Percentiles rank a stretch among this genome's conserved stretches.
These are phyloP conservation scores for Anodontia alba DNA, from an alignment of 2,888 invertebrate species.

Conservation along the genomic window DNA sequence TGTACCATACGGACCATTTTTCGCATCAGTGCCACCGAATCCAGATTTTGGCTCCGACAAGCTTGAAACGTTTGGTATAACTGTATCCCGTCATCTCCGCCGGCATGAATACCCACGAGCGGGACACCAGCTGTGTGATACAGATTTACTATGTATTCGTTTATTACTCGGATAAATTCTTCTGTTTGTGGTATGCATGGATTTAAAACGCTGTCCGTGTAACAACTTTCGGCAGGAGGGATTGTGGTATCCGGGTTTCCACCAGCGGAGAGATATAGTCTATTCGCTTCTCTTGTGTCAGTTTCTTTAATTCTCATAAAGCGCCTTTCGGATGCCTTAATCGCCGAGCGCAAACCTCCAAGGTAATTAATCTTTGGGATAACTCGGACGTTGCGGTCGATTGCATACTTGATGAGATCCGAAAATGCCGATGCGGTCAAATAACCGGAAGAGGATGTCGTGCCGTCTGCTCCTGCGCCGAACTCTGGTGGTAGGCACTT, in stretches of 20 bases:
- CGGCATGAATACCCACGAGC: slow-evolving; percentile 33
- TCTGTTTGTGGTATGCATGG: slow-evolving; percentile 43
- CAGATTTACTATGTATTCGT: background rate
- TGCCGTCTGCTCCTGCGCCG: slow-evolving; percentile 53
- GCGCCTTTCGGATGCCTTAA: slow-evolving; percentile 23
- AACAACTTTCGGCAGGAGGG: slow-evolving; percentile 16
- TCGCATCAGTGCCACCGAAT: background rate
- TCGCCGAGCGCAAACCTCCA: slow-evolving; percentile 45
- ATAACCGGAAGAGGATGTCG: slow-evolving; percentile 53
- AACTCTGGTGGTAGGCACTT: slow-evolving; percentile 61
- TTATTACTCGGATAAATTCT: slow-evolving; percentile 27
- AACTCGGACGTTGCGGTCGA: slow-evolving; percentile 9
- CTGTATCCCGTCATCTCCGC: slow-evolving; percentile 46
- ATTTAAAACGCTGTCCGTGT: slow-evolving; percentile 40
- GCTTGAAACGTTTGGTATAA: slow-evolving; percentile 25
- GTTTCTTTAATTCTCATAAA: background rate
- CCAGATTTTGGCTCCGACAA: slow-evolving; percentile 8
- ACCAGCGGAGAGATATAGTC: slow-evolving; percentile 9
- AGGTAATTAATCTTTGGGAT: slow-evolving; percentile 47
- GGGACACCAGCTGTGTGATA: slow-evolving; percentile 5
- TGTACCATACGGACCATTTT: slow-evolving; percentile 14
- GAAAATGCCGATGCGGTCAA: slow-evolving; percentile 39
- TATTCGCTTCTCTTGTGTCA: slow-evolving; percentile 13
- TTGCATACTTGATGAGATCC: slow-evolving; percentile 27
- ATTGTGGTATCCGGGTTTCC: background rate